These are phyloP conservation scores for Chionis minor DNA, from an alignment of 2,113 vertebrate genomes.

Conservation along the genomic window DNA sequence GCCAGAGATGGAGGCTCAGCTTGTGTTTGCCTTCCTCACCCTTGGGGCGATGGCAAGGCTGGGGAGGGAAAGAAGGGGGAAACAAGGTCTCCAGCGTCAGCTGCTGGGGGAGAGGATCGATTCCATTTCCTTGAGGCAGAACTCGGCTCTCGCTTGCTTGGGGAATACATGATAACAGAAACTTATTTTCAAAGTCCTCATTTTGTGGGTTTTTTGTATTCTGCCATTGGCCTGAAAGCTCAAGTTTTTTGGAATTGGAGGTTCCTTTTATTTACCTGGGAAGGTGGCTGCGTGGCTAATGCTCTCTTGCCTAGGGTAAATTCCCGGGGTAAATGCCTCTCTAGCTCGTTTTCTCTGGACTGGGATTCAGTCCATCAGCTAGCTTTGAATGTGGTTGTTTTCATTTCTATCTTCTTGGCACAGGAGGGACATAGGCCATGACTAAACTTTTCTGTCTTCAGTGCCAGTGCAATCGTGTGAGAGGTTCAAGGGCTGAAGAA, in stretches of 20 bases:
- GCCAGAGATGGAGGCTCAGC: background rate
- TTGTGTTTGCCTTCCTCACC: background rate
- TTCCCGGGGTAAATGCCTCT: background rate
- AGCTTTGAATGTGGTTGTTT: background rate
- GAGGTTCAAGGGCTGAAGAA: background rate
- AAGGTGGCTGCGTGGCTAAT: background rate
- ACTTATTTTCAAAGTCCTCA: background rate
- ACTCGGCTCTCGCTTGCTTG: background rate
- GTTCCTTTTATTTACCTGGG: background rate
- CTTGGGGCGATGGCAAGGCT: fast-evolving
- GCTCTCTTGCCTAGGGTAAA: background rate
- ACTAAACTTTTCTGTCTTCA: conserved; percentile 29
- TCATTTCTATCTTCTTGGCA: conserved; percentile 7
- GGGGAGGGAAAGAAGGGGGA: background rate
- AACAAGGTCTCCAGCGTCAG: background rate
- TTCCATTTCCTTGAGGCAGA: background rate
- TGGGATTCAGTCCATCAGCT: background rate
- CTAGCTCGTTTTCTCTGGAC: background rate
- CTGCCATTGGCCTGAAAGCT: background rate
- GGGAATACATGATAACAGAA: background rate
- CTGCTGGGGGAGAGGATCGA: background rate
- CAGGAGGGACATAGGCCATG: background rate
- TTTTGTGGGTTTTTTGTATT: background rate
- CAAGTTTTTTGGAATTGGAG: background rate
- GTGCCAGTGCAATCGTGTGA: conserved; percentile 9